Base-by-base conservation (phyloP, 2,888 invertebrate species). In the Hylaea fasciaria region DNA sequence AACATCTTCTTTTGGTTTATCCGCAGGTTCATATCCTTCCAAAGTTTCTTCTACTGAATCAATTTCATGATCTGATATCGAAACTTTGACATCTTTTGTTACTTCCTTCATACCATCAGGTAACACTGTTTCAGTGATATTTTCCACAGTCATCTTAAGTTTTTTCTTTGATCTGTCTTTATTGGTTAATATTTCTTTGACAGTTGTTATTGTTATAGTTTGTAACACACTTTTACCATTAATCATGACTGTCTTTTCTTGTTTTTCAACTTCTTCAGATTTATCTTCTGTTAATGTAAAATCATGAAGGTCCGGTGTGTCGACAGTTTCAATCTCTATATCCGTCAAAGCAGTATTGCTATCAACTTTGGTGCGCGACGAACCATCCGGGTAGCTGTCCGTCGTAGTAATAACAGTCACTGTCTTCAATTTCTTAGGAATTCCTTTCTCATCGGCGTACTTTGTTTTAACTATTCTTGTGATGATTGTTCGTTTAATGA, bases 301-400 rank as follows among this genome's bases (percentile, higher is more conserved):
- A 40, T 86, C 86, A 65, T 74, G 70, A 11, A 91, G 72, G 54
- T 90, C 90, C 7, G 75, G 69, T 10, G 73, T 73, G 66, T 86
- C 82, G 37, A 75, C 46, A 48, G 72, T 71, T 57, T 82, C 80
- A 12, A 65, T 57, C 64, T 84, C 82, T 54, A 90, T 82, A 65
- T 92, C 89, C 16, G 81, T 81, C 40, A 92, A 69, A 29, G 84
- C 80, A 10, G 88, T 87, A 64, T 81, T 90, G 32, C 80, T 86
- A 49, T 92, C 91, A 22, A 89, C 80, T 70, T 88, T 89, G 0
- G 87, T 86, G 35, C 78, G 82, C 9, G 87, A 85, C 8, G 91
- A 91, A 40, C 92, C 90, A 65, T 93, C 92, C 14, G 92, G 92
- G 65, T 88, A 92, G 51, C 82, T 79, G 65, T 93, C 92, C 29